phyloP scores from a whole-genome alignment of 2,888 invertebrate species.

The Apamea crenata region DNA sequence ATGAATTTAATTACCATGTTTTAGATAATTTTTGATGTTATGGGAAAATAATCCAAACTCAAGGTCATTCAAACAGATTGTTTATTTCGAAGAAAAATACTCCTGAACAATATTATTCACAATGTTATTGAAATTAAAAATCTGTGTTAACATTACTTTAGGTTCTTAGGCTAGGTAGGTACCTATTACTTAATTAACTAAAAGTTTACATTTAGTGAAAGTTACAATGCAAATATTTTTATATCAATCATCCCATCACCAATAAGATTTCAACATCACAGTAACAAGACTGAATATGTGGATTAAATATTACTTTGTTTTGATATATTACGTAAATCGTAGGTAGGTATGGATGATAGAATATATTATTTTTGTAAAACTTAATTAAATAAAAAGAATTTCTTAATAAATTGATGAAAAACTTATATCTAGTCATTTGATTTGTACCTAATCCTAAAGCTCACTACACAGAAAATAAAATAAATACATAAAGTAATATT shows the following conservation, averaged over 20 bases:
- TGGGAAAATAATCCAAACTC: background rate
- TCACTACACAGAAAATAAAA: background rate
- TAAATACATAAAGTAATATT: no score
- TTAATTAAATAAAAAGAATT: slow-evolving; percentile 9
- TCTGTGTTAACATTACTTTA: slow-evolving; percentile 26
- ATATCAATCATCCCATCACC: slow-evolving; percentile 9
- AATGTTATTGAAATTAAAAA: slow-evolving; percentile 33
- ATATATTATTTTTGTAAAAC: slow-evolving; percentile 54
- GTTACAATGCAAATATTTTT: background rate
- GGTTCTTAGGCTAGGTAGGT: background rate
- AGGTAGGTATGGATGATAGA: slow-evolving; percentile 9
- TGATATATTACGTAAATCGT: background rate
- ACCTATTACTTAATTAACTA: background rate
- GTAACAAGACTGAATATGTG: slow-evolving; percentile 62
- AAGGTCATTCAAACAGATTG: background rate
- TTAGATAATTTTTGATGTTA: background rate
- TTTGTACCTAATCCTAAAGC: background rate
- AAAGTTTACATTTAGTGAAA: background rate
- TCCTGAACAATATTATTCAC: slow-evolving; percentile 5
- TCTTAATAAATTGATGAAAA: slow-evolving; percentile 37
- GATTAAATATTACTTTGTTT: slow-evolving; percentile 15
- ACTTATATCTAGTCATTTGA: background rate
- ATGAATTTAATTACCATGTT: background rate
- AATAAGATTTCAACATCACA: slow-evolving; percentile 54
- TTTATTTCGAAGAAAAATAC: background rate